These are phyloP conservation scores for Oncorhynchus tshawytscha DNA, from an alignment of 2,113 vertebrate species.

Conservation along the genomic window DNA sequence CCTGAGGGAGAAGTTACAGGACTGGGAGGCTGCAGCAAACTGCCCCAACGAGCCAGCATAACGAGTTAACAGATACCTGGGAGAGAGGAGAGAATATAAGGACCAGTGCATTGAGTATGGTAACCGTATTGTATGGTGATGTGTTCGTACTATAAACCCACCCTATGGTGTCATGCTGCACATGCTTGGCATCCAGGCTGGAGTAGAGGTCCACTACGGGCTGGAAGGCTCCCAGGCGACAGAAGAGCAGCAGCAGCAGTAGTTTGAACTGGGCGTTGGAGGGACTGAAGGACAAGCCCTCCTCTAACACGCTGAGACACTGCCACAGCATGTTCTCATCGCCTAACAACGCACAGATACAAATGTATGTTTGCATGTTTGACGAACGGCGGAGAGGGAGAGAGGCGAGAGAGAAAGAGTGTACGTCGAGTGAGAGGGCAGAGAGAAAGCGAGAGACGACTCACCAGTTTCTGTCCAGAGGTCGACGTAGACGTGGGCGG, in stretches of 20 bases:
- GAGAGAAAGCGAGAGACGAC: conserved; percentile 20
- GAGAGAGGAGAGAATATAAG: conserved; percentile 9
- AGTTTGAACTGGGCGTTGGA: conserved; percentile 98
- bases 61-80: conserved; percentile 92
- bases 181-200: conserved; percentile 95
- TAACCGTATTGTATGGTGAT: too few relatives aligned
- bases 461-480: conserved; percentile 88
- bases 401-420: neutral
- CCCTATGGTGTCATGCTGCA: conserved; percentile 99
- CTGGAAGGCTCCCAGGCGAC: conserved; percentile 90
- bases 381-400: neutral
- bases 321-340: conserved; percentile 87
- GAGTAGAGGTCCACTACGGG: conserved; percentile 94
- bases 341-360: conserved; percentile 68
- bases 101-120: neutral
- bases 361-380: too few relatives aligned
- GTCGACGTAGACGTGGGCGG: conserved; percentile 91
- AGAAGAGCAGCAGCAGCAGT: conserved; percentile 95
- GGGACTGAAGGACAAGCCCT: conserved; percentile 85
- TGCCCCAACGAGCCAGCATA: conserved; percentile 91
- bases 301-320: conserved; percentile 83
- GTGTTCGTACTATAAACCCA: conserved; percentile 56
- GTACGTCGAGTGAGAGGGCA: too few relatives aligned
- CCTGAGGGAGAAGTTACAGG: conserved; percentile 98
- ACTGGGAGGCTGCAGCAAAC: conserved; percentile 92